Base-by-base conservation (phyloP, 2,113 vertebrate species). In the Chaetops frenatus region DNA sequence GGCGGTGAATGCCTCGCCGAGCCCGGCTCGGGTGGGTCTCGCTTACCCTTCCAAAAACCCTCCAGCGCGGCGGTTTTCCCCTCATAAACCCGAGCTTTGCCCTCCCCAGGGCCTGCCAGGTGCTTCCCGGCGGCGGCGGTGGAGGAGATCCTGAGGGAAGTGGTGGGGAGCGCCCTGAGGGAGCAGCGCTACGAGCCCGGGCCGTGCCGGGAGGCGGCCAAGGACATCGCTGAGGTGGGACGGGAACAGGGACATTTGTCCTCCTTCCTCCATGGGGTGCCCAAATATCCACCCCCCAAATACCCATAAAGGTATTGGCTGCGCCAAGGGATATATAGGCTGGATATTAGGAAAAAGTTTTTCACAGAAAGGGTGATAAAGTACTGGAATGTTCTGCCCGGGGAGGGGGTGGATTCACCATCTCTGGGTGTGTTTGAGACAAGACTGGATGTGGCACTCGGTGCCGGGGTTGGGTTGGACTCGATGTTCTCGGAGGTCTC, bases 121-220 rank as follows among this genome's bases (percentile, higher is more conserved):
- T 97, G 94, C 56, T 99, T 99, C 95, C 98, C 99, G 29, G 96
- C 96, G 72, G 56, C 81, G 15, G 94, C 86, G 29, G 98, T 99
- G 86, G 97, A 97, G 29, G 96, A 94, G 28, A 99, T 99, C 92
- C 97, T 99, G 96, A 97, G 97, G 97, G 99, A 99, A 2, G 99
- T 98, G 40, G 95, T 99, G 35, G 97, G 94, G 25, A 98, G 80
- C 81, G 98, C 97, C 74, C 97, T 99, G 53, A 97, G 98, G 94
- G 98, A 99, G 72, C 98, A 97, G 96, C 96, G 96, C 40, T 99
- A 99, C 92, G 99, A 99, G 89, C 97, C 97, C 1, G 98, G 98
- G 31, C 95, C 98, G 45, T 98, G 99, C 94, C 97, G 98, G 91
- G 98, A 99, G 78, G 97, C 98, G 98, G 98, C 98, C 29, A 98